Base-by-base conservation (phyloP, 2,113 vertebrate species). In the Naja naja region DNA sequence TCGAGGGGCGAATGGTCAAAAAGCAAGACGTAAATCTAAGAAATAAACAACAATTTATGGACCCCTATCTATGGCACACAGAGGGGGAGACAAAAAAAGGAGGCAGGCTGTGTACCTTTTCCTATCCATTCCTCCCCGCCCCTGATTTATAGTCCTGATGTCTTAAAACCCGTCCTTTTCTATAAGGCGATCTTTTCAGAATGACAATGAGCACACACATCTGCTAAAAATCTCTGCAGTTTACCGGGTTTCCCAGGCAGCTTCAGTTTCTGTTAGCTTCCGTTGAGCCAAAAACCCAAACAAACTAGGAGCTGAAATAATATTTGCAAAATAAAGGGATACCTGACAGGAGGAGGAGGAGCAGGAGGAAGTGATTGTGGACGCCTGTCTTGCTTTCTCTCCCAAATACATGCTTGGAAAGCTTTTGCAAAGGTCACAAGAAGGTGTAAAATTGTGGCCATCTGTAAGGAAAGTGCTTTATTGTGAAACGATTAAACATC, bases 261-360 rank as follows among this genome's bases (percentile, higher is more conserved):
- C 34, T 9, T 86, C 23, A 3, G 6, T 87, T 86, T 85, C 55
- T 87, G 43, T 87, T 34, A 10, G 85, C 91, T 92, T 52, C 49
- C 9, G 25, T 52, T 64, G 85, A 88, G 85, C 85, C 85, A 92
- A 49, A 49, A 49, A 6, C n/a, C n/a, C n/a, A 47, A 47, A 87
- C 56, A 87, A 34, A 30, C 10, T 20, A 34, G 25, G 85, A 49
- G 90, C 85, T 87, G 54, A 60, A 87, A 22, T 27, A 47, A 87
- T 56, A 52, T 87, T 92, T 52, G 55, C 91, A 92, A 69, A 88
- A 92, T 60, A 49, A 88, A 88, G 43, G 87, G 86, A 88, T 53
- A 60, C 30, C 91, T 69, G 86, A 85, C 91, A 85, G 45, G 34
- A 60, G 55, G n/a, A 87, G 20, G 43, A 87, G 49, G 10, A 85